Evolutionary conservation across 2,113 vertebrate genomes (phyloP).

Genomic region (Macrotus californicus): DNA sequence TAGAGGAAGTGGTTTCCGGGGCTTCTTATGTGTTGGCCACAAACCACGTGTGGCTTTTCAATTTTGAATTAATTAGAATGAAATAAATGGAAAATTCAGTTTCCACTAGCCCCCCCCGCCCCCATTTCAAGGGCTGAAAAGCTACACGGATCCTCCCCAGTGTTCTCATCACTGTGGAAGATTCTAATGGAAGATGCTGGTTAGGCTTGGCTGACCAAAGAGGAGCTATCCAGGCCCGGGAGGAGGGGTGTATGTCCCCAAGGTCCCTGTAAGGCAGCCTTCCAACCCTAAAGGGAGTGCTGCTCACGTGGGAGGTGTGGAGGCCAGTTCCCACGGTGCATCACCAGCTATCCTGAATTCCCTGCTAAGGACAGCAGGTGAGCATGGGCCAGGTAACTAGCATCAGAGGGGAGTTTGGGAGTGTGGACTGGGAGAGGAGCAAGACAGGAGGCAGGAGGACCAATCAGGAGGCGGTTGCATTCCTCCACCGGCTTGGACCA

Average conservation of each 20-base stretch:
- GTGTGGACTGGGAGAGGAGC: not conserved
- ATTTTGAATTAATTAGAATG: not conserved
- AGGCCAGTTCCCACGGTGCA: not conserved
- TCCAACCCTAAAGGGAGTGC: accelerated
- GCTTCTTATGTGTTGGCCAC: not conserved
- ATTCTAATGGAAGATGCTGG: not conserved
- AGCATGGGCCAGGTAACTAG: not conserved
- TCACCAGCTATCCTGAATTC: not conserved
- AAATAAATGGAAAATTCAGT: not conserved
- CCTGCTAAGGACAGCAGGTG: not conserved
- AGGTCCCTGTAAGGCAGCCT: not conserved
- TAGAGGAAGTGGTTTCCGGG: not conserved
- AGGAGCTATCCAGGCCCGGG: not conserved
- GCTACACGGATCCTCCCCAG: not conserved
- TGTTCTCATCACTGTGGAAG: not conserved
- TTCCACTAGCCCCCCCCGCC: no score
- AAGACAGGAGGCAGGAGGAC: not conserved
- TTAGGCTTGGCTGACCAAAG: not conserved
- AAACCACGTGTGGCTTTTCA: not conserved
- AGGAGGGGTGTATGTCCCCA: not conserved
- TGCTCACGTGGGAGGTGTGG: not conserved
- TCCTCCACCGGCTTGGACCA: no score
- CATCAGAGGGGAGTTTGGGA: not conserved
- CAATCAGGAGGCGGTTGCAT: not conserved
- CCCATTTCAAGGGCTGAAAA: not conserved